Evolutionary conservation across 2,113 vertebrate species (phyloP).

Genomic region (Colossoma macropomum): DNA sequence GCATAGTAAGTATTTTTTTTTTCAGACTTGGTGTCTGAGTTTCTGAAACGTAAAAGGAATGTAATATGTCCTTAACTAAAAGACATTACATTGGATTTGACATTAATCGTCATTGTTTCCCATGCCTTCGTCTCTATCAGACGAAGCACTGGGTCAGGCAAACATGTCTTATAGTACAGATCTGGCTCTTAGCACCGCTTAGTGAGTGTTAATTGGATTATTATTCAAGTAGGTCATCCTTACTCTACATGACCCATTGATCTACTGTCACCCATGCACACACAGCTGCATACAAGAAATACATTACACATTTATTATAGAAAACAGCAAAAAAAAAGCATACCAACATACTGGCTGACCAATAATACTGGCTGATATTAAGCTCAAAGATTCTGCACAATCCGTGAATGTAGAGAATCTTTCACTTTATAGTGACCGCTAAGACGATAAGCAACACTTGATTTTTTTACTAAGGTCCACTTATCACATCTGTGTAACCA

Average conservation of each 20-base stretch:
- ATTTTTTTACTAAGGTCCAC: no score
- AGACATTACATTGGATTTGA: background rate
- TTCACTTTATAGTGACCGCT: no score
- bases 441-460: no score
- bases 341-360: no score
- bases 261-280: constrained; percentile 15
- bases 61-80: background rate
- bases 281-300: background rate
- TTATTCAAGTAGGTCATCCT: constrained; percentile 53
- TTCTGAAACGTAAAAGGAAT: constrained; percentile 7
- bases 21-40: background rate
- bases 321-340: no score
- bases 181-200: constrained; percentile 36
- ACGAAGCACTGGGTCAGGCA: background rate
- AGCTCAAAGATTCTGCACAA: no score
- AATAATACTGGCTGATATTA: no score
- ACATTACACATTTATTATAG: no score
- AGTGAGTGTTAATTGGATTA: constrained; percentile 57
- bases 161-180: constrained; percentile 33
- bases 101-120: no score
- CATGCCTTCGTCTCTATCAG: background rate
- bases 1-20: no score
- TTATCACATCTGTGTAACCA: no score
- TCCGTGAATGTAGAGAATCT: no score
- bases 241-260: constrained; percentile 39